A percentile compares a stretch with the other conserved stretches of the same genome.
Evolutionary conservation across 2,113 vertebrate genomes (phyloP).

Genomic region (Ancistrus triradiatus): DNA sequence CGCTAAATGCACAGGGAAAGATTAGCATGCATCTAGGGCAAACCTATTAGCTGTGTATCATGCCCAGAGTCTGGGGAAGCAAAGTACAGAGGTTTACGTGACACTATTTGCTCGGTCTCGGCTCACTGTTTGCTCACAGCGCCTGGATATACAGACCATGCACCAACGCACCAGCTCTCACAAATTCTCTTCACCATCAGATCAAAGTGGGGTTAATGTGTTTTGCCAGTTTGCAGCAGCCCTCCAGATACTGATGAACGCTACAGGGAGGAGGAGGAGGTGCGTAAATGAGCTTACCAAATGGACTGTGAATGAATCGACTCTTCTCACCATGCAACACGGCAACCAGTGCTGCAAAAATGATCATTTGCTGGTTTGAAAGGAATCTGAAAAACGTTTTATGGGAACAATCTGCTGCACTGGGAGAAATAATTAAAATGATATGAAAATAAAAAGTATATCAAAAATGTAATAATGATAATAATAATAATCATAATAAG

Average conservation of each 20-base stretch:
- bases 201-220: conserved; percentile 24
- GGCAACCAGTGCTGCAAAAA: not conserved
- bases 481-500: no score
- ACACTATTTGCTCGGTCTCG: not conserved
- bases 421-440: no score
- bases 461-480: no score
- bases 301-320: not conserved
- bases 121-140: not conserved
- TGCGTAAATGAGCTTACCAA: not conserved
- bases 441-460: no score
- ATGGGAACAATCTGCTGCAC: no score
- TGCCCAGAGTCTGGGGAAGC: not conserved
- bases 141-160: not conserved
- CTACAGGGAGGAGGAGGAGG: not conserved
- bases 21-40: not conserved
- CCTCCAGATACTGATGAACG: not conserved
- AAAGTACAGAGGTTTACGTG: not conserved
- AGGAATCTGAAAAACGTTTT: no score
- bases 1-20: not conserved
- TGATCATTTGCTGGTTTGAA: not conserved
- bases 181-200: not conserved
- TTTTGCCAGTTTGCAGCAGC: not conserved
- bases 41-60: conserved; percentile 7
- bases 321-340: not conserved
- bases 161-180: not conserved